A percentile compares a stretch with the other conserved stretches of the same genome.
phyloP scores from a whole-genome alignment of 2,113 vertebrate genomes.

The Tachysurus fulvidraco region DNA sequence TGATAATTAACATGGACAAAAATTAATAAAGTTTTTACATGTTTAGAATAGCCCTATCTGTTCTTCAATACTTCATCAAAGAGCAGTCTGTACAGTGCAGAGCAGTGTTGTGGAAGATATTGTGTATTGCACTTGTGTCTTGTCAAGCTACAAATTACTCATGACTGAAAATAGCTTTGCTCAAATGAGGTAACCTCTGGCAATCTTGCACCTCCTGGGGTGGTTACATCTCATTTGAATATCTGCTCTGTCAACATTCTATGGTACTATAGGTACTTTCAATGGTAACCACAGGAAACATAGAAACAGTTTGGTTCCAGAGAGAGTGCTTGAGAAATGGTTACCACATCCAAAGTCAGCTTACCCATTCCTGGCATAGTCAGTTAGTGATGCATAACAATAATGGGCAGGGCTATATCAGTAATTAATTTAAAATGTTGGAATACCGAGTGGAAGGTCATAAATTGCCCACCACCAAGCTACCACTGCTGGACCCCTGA shows the following conservation, averaged over 20 bases:
- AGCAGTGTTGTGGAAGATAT: neutral
- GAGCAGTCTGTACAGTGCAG: neutral
- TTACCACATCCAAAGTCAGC: neutral
- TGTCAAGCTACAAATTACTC: neutral
- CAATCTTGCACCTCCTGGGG: neutral
- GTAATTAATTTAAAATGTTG: no score
- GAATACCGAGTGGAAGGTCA: no score
- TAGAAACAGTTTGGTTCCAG: neutral
- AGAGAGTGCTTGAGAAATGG: neutral
- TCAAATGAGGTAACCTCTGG: neutral
- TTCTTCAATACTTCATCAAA: neutral
- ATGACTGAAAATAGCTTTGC: neutral
- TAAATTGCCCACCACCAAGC: no score
- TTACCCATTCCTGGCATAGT: neutral
- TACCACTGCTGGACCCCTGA: no score
- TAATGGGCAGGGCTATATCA: no score
- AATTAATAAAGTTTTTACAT: neutral
- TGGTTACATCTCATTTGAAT: neutral
- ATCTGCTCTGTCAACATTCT: neutral
- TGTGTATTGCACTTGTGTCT: neutral
- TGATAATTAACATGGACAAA: neutral
- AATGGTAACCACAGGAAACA: neutral
- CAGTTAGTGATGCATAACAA: neutral
- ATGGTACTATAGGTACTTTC: neutral
- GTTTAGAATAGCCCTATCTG: neutral